These are phyloP conservation scores for Harmothoe impar DNA, from an alignment of 2,888 invertebrate species.

Conservation along the genomic window DNA sequence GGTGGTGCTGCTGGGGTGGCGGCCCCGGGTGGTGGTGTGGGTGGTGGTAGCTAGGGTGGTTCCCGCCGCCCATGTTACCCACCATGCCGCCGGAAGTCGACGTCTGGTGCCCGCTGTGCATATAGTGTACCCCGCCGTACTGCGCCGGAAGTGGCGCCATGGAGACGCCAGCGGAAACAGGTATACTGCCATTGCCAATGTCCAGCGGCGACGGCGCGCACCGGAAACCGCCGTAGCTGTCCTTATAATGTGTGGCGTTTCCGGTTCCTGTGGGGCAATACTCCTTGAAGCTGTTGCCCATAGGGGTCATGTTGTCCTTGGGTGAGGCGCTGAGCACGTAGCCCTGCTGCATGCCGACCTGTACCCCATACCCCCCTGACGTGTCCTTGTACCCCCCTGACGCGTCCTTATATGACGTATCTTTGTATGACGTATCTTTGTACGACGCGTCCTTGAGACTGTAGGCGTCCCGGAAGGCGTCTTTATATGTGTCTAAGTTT, in stretches of 20 bases:
- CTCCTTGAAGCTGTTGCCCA: neutral
- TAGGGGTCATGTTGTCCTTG: neutral
- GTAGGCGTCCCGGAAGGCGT: constrained; percentile 43
- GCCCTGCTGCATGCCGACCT: neutral
- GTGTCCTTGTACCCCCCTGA: constrained; percentile 4
- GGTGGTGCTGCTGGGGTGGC: neutral
- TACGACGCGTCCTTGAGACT: neutral
- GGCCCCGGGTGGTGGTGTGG: constrained; percentile 19
- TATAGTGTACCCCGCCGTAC: constrained; percentile 33
- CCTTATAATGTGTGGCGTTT: no score
- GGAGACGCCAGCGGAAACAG: neutral
- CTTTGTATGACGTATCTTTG: neutral
- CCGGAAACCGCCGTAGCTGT: neutral
- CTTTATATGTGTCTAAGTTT: constrained; percentile 51
- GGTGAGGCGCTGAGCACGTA: neutral
- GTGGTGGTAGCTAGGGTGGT: neutral
- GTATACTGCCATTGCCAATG: neutral
- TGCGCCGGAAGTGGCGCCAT: neutral
- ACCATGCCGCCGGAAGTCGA: neutral
- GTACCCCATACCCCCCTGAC: neutral
- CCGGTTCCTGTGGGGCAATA: neutral
- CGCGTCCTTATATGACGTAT: neutral
- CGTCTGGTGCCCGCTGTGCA: neutral
- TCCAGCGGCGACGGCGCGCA: neutral
- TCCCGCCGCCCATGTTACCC: neutral